Conservation (phyloP, 2,797 vertebrate species). For the Delichon dasypus region DNA sequence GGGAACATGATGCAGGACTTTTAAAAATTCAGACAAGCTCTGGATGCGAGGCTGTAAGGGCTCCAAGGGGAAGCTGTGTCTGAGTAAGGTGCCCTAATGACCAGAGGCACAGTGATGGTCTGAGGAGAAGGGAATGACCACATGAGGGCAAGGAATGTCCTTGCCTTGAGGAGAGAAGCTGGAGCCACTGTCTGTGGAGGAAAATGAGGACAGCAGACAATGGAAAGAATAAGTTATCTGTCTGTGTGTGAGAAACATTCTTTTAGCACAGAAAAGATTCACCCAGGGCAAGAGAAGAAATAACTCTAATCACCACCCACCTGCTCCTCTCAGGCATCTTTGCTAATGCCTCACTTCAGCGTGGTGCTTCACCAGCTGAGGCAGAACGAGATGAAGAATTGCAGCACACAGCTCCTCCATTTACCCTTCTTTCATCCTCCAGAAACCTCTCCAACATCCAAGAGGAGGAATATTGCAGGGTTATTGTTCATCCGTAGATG, state of each 20-base stretch:
- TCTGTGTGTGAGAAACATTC: neutral
- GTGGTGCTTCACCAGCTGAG: constrained; percentile 16
- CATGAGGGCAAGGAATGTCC: neutral
- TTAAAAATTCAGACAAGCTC: constrained; percentile 4
- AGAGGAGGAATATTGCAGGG: neutral
- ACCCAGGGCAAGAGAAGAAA: constrained; percentile 7
- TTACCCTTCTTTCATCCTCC: constrained; percentile 31
- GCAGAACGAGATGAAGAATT: constrained; percentile 14
- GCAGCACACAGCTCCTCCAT: neutral
- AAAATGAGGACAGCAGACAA: neutral
- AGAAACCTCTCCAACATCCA: neutral
- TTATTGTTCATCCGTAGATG: neutral
- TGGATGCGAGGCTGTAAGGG: neutral
- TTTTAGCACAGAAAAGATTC: constrained; percentile 30
- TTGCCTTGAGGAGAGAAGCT: neutral
- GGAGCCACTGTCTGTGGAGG: neutral
- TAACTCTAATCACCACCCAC: constrained; percentile 25
- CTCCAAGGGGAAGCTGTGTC: neutral
- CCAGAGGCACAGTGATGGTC: neutral
- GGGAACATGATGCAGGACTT: neutral
- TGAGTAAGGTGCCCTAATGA: neutral
- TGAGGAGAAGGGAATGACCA: neutral
- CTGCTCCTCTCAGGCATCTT: constrained; percentile 23
- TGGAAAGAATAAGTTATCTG: constrained; percentile 14
- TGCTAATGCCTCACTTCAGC: neutral